These are phyloP conservation scores for Sarcophaga variegata DNA, from an alignment of 2,888 invertebrate genomes.

Conservation along the genomic window DNA sequence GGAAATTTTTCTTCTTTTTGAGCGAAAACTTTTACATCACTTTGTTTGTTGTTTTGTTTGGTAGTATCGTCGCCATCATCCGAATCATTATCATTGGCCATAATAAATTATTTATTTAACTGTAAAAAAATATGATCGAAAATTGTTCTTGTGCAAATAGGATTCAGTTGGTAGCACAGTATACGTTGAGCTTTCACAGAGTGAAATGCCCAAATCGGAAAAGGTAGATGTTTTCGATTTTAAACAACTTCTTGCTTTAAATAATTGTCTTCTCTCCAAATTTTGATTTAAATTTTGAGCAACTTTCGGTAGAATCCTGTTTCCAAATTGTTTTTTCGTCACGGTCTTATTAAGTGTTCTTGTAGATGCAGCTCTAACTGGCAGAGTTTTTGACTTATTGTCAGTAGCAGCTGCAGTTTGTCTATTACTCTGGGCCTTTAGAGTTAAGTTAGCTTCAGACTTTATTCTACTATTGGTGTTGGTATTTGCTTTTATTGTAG, in stretches of 20 bases:
- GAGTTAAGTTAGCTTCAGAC: neutral
- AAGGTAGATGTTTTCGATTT: neutral
- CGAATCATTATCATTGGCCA: constrained; percentile 28
- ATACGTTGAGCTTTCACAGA: neutral
- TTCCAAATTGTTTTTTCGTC: neutral
- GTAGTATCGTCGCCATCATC: neutral
- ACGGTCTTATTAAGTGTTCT: neutral
- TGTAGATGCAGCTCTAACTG: neutral
- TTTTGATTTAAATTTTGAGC: neutral
- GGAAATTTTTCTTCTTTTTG: constrained; percentile 23
- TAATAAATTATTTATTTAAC: constrained; percentile 1
- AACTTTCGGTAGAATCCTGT: neutral
- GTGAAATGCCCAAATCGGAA: neutral
- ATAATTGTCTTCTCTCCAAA: neutral
- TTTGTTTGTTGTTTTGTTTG: too few relatives aligned
- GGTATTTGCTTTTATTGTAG: neutral
- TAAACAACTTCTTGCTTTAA: neutral
- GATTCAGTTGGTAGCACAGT: constrained; percentile 4
- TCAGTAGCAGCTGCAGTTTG: neutral
- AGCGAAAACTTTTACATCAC: too few relatives aligned
- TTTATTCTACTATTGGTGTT: neutral
- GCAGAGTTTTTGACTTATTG: constrained; percentile 4
- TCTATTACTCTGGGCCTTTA: neutral
- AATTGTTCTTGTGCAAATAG: constrained; percentile 2
- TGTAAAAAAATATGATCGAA: neutral